phyloP scores from a whole-genome alignment of 2,797 vertebrate genomes.

The Halcyon chelicuti region DNA sequence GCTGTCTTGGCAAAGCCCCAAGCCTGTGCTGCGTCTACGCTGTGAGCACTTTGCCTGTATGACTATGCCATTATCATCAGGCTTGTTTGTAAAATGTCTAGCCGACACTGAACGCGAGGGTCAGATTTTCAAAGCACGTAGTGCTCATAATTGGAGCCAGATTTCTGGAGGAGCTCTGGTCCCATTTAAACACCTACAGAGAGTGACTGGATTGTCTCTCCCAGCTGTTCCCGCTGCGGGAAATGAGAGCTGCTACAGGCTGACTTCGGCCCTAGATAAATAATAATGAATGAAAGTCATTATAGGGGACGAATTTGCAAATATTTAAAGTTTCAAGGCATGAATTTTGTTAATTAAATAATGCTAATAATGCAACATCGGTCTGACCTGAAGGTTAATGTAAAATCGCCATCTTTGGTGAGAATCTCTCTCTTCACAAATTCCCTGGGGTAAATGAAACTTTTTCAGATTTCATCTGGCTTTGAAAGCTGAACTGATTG shows the following conservation, averaged over 20 bases:
- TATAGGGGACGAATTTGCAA: conserved; percentile 55
- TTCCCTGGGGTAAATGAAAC: conserved; percentile 38
- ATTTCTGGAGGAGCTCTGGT: conserved; percentile 37
- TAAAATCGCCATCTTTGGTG: not conserved
- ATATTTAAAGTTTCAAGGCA: conserved; percentile 64
- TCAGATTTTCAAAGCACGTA: conserved; percentile 36
- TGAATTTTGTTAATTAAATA: conserved; percentile 65
- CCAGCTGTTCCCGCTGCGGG: not conserved
- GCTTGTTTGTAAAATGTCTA: conserved; percentile 11
- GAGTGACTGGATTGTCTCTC: conserved; percentile 34
- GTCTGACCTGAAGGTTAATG: conserved; percentile 60
- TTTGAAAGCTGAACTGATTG: conserved; percentile 43
- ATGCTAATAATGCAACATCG: conserved; percentile 14
- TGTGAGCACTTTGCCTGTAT: not conserved
- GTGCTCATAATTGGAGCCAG: conserved; percentile 48
- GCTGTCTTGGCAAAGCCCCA: not conserved
- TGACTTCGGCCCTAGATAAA: conserved; percentile 43
- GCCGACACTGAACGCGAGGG: not conserved
- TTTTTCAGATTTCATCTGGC: conserved; percentile 4
- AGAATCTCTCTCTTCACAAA: conserved; percentile 36
- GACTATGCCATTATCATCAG: not conserved
- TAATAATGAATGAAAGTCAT: conserved; percentile 64
- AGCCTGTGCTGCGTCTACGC: not conserved
- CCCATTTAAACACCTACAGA: conserved; percentile 45
- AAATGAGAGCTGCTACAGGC: conserved; percentile 35